Conservation (phyloP, 1,140 invertebrate genomes). For the Aphaenogaster rudis region DNA sequence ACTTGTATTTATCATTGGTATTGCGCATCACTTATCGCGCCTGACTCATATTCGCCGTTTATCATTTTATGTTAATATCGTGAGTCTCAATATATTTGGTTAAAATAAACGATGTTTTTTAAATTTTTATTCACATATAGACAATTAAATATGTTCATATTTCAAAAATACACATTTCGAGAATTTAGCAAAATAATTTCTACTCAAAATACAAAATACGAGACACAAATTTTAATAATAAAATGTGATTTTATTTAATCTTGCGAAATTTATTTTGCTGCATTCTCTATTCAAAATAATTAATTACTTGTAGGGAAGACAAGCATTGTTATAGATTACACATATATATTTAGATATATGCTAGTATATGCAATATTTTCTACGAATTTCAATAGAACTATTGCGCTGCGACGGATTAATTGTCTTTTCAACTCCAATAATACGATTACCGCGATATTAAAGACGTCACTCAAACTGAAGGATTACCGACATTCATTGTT, state of each 20-base stretch:
- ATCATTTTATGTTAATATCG: too few relatives aligned
- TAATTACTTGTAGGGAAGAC: not conserved
- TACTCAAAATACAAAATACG: not conserved
- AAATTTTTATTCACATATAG: not conserved
- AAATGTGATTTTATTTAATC: not conserved
- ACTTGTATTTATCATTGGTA: too few relatives aligned
- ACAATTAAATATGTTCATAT: not conserved
- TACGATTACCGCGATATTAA: constrained; percentile 51
- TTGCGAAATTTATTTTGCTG: not conserved
- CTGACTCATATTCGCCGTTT: too few relatives aligned
- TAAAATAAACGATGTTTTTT: too few relatives aligned
- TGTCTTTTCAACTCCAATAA: constrained; percentile 41
- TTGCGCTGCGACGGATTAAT: constrained; percentile 28
- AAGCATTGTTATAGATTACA: not conserved
- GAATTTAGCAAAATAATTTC: not conserved
- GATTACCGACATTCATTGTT: constrained; percentile 50
- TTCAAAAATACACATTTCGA: not conserved
- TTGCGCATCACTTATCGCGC: too few relatives aligned
- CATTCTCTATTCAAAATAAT: constrained; percentile 4
- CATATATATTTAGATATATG: not conserved
- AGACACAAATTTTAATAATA: not conserved
- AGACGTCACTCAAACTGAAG: constrained; percentile 51
- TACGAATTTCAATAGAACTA: not conserved
- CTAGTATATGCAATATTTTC: not conserved
- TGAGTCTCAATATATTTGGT: too few relatives aligned